Conservation (phyloP, 2,113 vertebrate species). For the Trachemys scripta region DNA sequence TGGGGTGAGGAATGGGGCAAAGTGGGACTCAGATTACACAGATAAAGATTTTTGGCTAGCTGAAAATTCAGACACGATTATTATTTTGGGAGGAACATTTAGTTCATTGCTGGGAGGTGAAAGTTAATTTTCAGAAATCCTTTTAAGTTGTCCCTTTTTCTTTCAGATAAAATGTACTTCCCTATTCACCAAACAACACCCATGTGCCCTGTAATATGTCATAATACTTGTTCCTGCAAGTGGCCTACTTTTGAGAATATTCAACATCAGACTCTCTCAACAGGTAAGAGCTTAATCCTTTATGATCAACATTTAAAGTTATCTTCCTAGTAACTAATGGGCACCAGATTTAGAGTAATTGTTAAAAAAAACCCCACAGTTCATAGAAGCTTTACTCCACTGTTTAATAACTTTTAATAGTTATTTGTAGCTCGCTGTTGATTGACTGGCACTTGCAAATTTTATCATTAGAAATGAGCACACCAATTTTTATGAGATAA, state of each 20-base stretch:
- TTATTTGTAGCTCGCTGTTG: background rate
- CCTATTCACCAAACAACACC: constrained; percentile 13
- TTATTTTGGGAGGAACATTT: constrained; percentile 18
- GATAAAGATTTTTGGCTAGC: constrained; percentile 2
- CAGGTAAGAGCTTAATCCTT: background rate
- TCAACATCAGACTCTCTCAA: background rate
- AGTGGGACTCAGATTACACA: background rate
- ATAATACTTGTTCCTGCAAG: background rate
- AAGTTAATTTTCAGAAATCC: constrained; percentile 7
- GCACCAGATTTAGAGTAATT: background rate
- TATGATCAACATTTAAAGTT: background rate
- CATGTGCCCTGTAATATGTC: background rate
- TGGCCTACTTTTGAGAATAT: background rate
- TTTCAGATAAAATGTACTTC: constrained; percentile 27
- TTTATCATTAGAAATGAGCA: background rate
- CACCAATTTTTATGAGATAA: background rate
- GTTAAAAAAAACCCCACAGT: background rate
- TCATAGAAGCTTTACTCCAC: background rate
- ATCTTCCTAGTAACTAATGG: background rate
- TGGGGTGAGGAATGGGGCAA: constrained; percentile 11
- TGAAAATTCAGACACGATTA: background rate
- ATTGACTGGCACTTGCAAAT: background rate
- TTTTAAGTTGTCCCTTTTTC: background rate
- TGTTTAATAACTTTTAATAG: background rate
- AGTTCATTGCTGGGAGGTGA: background rate